Percentiles rank a stretch among this genome's conserved stretches.
These are phyloP conservation scores for Crotalus viridis DNA, from an alignment of 2,113 vertebrate genomes.

Conservation along the genomic window DNA sequence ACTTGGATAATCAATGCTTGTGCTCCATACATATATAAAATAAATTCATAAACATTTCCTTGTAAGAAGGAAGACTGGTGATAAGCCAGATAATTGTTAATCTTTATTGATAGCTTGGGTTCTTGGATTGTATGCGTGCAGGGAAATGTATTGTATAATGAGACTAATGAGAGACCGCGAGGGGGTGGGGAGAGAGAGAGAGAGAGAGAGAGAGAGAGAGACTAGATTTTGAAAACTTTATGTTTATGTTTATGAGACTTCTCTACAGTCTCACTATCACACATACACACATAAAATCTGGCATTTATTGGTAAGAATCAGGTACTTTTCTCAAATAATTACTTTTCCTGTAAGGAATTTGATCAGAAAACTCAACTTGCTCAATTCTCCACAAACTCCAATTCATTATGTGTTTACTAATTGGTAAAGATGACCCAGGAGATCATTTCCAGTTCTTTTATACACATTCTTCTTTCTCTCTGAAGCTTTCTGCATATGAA, in stretches of 20 bases:
- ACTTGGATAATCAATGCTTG: conserved; percentile 62
- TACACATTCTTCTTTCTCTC: background rate
- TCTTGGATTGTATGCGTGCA: conserved; percentile 5
- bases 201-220: background rate
- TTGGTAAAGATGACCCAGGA: background rate
- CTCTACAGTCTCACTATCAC: background rate
- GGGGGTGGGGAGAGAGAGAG: background rate
- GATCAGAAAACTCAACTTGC: background rate
- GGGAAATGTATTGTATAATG: too few relatives aligned
- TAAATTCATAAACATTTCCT: conserved; percentile 64
- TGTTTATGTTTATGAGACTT: conserved; percentile 27
- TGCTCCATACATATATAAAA: conserved; percentile 63
- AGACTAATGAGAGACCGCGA: too few relatives aligned
- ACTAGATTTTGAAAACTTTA: conserved; percentile 58
- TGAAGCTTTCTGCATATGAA: background rate
- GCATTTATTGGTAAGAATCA: background rate
- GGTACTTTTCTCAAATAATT: background rate
- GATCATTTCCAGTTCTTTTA: background rate
- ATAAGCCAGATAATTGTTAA: conserved; percentile 41
- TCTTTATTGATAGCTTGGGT: conserved; percentile 56
- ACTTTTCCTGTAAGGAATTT: background rate
- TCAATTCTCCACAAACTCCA: background rate
- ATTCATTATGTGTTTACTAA: background rate
- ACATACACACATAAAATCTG: background rate
- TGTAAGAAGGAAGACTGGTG: conserved; percentile 42